Conservation (phyloP, 2,113 vertebrate genomes). For the Chamaetylas fuelleborni region DNA sequence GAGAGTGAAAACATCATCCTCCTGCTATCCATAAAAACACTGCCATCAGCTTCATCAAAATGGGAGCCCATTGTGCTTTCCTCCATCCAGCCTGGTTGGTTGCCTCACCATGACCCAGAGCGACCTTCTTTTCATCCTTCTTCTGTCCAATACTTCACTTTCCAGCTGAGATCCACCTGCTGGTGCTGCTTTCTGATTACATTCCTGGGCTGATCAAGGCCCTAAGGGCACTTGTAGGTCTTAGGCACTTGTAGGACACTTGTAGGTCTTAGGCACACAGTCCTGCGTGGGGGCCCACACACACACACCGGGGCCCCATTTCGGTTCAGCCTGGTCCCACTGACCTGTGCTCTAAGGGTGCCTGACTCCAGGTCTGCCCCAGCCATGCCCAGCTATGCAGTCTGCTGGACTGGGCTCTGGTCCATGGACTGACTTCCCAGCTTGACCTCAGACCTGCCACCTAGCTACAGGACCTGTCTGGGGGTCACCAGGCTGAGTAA, state of each 20-base stretch:
- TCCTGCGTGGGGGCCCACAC: rapidly evolving
- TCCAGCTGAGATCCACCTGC: neutral
- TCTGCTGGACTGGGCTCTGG: neutral
- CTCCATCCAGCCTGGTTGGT: neutral
- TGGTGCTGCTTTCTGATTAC: neutral
- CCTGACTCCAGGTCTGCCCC: neutral
- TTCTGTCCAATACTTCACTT: neutral
- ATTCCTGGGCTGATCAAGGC: neutral
- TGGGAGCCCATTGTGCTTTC: neutral
- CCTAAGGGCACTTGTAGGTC: rapidly evolving
- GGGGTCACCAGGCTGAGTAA: neutral
- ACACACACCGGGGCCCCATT: rapidly evolving
- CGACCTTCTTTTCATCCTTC: neutral
- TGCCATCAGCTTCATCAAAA: neutral
- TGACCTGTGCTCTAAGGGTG: neutral
- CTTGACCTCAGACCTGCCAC: neutral
- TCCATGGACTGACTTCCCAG: neutral
- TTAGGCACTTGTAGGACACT: neutral
- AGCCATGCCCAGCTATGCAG: neutral
- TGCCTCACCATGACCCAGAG: neutral
- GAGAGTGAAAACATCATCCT: neutral
- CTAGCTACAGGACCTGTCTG: neutral
- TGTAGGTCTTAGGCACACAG: neutral
- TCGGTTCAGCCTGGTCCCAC: rapidly evolving
- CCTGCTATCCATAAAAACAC: neutral